These are phyloP conservation scores for Leucopsar rothschildi DNA, from an alignment of 2,113 vertebrate species.

Conservation along the genomic window DNA sequence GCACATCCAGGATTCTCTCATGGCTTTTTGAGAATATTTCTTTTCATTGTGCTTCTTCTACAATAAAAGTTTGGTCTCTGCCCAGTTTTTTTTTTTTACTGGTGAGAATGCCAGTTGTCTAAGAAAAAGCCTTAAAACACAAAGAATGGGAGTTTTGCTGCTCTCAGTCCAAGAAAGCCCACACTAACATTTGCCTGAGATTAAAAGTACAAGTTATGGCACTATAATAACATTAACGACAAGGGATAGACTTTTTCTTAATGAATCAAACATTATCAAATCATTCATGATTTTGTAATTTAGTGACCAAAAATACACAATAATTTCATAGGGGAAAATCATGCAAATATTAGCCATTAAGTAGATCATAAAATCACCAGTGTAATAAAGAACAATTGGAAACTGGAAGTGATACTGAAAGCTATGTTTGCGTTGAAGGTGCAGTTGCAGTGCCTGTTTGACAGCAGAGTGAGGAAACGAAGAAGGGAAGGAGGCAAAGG, in stretches of 20 bases:
- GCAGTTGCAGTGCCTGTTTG: background rate
- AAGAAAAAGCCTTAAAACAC: background rate
- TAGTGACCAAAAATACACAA: background rate
- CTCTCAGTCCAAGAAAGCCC: background rate
- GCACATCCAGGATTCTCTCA: background rate
- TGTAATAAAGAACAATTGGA: background rate
- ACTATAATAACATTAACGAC: background rate
- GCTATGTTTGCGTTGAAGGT: background rate
- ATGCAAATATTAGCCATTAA: background rate
- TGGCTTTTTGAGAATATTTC: background rate
- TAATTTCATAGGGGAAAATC: background rate
- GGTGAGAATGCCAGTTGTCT: background rate
- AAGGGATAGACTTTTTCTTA: background rate
- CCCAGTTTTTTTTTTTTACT: background rate
- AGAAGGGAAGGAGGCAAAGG: background rate
- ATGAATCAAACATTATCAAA: background rate
- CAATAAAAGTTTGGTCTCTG: background rate
- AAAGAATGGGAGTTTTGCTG: background rate
- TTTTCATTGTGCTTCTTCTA: conserved; percentile 1
- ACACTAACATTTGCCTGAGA: background rate
- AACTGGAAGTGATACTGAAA: background rate
- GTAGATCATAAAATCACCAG: background rate
- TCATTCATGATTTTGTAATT: background rate
- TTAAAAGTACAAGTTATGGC: background rate
- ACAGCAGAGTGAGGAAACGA: background rate